Percentiles rank a stretch among this genome's conserved stretches.
Evolutionary conservation across 2,797 vertebrate genomes (phyloP).

Genomic region (Megalops cyprinoides): DNA sequence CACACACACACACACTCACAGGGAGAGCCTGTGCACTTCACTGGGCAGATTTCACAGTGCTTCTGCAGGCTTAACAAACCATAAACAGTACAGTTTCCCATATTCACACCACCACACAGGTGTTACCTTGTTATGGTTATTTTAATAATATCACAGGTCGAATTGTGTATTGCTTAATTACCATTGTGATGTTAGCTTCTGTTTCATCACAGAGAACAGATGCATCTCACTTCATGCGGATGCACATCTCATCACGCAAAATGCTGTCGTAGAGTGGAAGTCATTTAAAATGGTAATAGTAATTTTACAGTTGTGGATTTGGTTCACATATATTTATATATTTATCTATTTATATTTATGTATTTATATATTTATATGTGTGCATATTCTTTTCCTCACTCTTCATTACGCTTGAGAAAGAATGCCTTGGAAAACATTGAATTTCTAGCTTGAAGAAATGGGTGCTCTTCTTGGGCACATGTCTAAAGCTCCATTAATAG

Average conservation of each 20-base stretch:
- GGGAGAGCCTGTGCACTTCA: neutral
- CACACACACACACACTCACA: neutral
- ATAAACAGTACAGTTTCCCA: neutral
- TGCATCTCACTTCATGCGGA: neutral
- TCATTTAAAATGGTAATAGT: no score
- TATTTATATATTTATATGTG: no score
- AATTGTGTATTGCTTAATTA: neutral
- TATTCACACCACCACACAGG: neutral
- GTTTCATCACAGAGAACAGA: neutral
- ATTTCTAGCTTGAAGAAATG: neutral
- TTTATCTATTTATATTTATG: no score
- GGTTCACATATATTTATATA: no score
- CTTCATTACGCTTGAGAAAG: neutral
- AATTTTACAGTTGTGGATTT: no score
- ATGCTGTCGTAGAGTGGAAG: neutral
- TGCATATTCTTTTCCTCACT: neutral
- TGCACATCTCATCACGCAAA: neutral
- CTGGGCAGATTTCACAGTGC: neutral
- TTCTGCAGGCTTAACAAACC: neutral
- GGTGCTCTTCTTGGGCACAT: neutral
- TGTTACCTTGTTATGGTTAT: neutral
- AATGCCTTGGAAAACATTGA: neutral
- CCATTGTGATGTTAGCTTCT: neutral
- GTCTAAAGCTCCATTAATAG: constrained; percentile 21
- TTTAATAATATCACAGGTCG: neutral